Evolutionary conservation across 2,797 vertebrate genomes (phyloP), one percentile per base, ranked within the genome.

Genomic region (Melopsittacus undulatus): DNA sequence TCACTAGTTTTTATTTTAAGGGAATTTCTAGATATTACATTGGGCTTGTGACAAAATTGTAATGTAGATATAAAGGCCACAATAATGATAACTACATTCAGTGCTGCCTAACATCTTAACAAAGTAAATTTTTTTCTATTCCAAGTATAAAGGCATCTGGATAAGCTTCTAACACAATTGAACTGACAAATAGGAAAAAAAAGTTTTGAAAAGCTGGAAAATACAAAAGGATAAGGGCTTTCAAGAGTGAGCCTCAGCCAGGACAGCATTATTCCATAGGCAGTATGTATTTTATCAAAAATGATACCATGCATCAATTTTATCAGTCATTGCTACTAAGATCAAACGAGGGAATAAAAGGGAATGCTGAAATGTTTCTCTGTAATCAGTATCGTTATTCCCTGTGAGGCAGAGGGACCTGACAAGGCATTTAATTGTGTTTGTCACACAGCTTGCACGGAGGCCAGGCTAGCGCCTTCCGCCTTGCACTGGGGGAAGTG

Each of bases 1-100:
- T 98, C 97, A 93, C 97, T 97, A 97, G 98, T 98, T 98, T 98
- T 98, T 98, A 98, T 98, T 98, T 98, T 98, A 98, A 98, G 96
- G 97, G 98, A 97, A 98, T 98, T 98, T 98, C 97, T 97, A 92
- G 97, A 97, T 98, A 98, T 98, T 98, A 98, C 97, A 98, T 96
- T 94, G 96, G 97, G 97, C 97, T 96, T 96, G 97, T 98, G 98
- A 98, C 97, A 98, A 98, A 98, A 97, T 97, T 98, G 97, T 97
- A 98, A 98, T 98, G 97, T 98, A 98, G 98, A 98, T 98, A 98
- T 98, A 98, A 98, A 98, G 97, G 95, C 97, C 97, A 97, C 97
- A 98, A 98, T 98, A 98, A 98, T 97, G 98, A 98, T 98, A 98
- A 98, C 98, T 97, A 95, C 97, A 97, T 98, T 98, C 97, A 97